These are phyloP conservation scores for Sphaerophoria taeniata DNA, from an alignment of 2,888 invertebrate species.

Conservation along the genomic window DNA sequence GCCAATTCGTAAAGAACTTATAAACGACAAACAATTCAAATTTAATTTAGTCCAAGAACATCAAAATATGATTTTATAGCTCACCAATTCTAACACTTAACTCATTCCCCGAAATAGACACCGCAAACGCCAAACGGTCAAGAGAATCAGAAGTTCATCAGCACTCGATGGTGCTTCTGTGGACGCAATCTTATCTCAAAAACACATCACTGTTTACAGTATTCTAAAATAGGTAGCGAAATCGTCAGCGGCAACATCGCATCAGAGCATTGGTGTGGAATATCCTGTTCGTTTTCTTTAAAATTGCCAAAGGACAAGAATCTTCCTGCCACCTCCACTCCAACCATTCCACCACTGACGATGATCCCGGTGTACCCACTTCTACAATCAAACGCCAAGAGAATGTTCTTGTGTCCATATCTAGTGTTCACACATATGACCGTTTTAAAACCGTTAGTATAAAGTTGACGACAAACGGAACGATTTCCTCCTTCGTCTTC, in stretches of 20 bases:
- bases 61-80: too few species aligned
- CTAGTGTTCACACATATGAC: conserved; percentile 59
- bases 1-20: too few species aligned
- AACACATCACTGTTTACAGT: too few species aligned
- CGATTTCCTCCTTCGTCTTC: conserved; percentile 58
- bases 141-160: too few species aligned
- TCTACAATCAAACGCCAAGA: conserved; percentile 54
- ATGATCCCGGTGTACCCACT: conserved; percentile 22
- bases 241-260: conserved; percentile 39
- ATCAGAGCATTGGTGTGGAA: conserved; percentile 45
- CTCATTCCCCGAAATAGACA: too few species aligned
- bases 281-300: conserved; percentile 70
- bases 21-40: too few species aligned
- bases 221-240: too few species aligned
- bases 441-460: conserved; percentile 36
- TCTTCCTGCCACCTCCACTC: conserved; percentile 21
- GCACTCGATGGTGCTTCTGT: too few species aligned
- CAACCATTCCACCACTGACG: conserved; percentile 17
- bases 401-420: too few species aligned
- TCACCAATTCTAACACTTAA: too few species aligned
- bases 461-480: conserved; percentile 15
- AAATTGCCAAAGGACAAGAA: conserved; percentile 74
- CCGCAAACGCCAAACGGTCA: too few species aligned
- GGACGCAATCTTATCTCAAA: conserved; percentile 59
- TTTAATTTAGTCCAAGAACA: too few species aligned